A percentile compares a stretch with the other conserved stretches of the same genome.
phyloP scores from a whole-genome alignment of 2,888 invertebrate genomes.

The Melanotus villosus region DNA sequence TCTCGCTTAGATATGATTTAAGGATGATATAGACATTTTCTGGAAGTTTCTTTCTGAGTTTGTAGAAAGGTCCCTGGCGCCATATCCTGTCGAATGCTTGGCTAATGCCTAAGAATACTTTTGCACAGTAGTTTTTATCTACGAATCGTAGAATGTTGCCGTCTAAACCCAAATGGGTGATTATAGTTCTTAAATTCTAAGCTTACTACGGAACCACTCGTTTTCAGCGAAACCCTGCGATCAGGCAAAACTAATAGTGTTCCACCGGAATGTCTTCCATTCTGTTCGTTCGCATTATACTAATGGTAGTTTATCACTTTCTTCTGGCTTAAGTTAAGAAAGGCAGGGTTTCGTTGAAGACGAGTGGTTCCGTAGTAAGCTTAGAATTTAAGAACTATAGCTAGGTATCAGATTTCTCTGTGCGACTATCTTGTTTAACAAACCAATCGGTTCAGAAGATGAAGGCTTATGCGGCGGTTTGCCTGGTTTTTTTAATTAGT shows the following conservation, averaged over 20 bases:
- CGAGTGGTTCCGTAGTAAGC: too few species aligned
- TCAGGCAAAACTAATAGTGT: too few species aligned
- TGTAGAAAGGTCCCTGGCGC: neutral
- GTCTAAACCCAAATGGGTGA: slow-evolving; percentile 4
- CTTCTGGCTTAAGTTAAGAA: too few species aligned
- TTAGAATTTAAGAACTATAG: too few species aligned
- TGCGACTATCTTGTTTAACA: slow-evolving; percentile 20
- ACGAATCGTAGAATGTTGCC: neutral
- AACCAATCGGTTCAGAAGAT: slow-evolving; percentile 8
- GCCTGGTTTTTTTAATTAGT: slow-evolving; percentile 9
- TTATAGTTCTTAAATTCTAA: too few species aligned
- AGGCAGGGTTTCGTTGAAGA: too few species aligned
- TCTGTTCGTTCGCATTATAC: too few species aligned
- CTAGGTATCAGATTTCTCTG: slow-evolving; percentile 19
- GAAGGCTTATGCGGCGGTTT: neutral
- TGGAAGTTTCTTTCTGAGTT: slow-evolving; percentile 25
- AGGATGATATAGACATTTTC: slow-evolving; percentile 14
- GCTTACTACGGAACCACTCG: too few species aligned
- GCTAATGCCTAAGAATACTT: slow-evolving; percentile 16
- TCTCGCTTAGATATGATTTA: slow-evolving; percentile 23
- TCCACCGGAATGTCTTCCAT: too few species aligned
- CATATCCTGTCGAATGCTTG: neutral
- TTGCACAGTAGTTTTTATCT: slow-evolving; percentile 14
- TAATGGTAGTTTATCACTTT: too few species aligned
- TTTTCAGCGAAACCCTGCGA: too few species aligned